These are phyloP conservation scores for Melieria picta DNA, from an alignment of 2,888 invertebrate genomes.

Conservation along the genomic window DNA sequence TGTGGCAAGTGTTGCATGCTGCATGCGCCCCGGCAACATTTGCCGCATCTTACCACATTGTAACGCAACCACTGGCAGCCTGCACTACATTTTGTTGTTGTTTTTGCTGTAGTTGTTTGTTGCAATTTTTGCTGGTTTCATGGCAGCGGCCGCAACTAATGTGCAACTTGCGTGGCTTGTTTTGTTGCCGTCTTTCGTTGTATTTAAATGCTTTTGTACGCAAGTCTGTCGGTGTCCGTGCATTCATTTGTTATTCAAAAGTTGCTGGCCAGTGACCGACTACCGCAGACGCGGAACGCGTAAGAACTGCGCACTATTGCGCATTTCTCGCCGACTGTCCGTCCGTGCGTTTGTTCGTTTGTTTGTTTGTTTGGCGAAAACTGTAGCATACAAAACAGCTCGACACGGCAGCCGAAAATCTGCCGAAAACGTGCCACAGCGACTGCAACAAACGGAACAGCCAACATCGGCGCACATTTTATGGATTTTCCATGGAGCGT, in stretches of 20 bases:
- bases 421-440: neutral
- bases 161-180: no score
- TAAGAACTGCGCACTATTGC: no score
- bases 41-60: neutral
- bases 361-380: no score
- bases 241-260: slow-evolving; percentile 59
- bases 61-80: neutral
- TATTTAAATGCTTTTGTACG: slow-evolving; percentile 35
- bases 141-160: no score
- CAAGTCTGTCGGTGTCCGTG: slow-evolving; percentile 54
- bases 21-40: neutral
- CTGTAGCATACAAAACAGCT: neutral
- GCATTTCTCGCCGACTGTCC: no score
- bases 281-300: no score
- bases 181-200: no score
- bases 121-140: no score
- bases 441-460: neutral
- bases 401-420: neutral
- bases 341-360: no score
- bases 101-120: neutral
- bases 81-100: neutral
- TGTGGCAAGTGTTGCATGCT: no score
- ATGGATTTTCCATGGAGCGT: slow-evolving; percentile 27
- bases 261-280: slow-evolving; percentile 45
- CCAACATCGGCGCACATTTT: slow-evolving; percentile 19